Evolutionary conservation across 2,888 invertebrate genomes (phyloP).

Genomic region (Unio pictorum): DNA sequence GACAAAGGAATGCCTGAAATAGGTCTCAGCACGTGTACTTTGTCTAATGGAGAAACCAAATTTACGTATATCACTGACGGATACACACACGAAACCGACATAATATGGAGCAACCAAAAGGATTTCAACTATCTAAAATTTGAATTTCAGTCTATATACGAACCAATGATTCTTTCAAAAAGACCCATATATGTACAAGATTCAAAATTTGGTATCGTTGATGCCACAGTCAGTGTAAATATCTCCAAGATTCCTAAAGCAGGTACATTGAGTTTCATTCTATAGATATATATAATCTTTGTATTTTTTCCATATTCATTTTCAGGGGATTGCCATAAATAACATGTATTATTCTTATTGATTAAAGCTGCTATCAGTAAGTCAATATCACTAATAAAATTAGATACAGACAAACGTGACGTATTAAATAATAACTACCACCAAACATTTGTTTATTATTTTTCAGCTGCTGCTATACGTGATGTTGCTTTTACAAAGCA

Average conservation of each 20-base stretch:
- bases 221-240: neutral
- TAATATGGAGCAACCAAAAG: constrained; percentile 2
- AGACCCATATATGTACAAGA: constrained; percentile 4
- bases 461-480: too few relatives aligned
- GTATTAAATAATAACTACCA: too few relatives aligned
- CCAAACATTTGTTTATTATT: too few relatives aligned
- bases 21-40: constrained; percentile 3
- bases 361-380: too few relatives aligned
- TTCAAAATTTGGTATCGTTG: constrained; percentile 5
- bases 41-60: constrained; percentile 9
- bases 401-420: too few relatives aligned
- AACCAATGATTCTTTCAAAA: neutral
- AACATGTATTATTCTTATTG: too few relatives aligned
- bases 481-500: too few relatives aligned
- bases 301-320: too few relatives aligned
- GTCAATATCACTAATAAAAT: too few relatives aligned
- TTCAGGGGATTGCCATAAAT: too few relatives aligned
- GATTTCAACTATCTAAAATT: constrained; percentile 9
- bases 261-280: neutral
- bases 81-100: neutral
- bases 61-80: constrained; percentile 12
- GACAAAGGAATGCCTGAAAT: neutral
- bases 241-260: constrained; percentile 3
- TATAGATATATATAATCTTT: too few relatives aligned
- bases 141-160: constrained; percentile 6